A percentile compares a stretch with the other conserved stretches of the same genome.
Conservation (phyloP, 2,797 vertebrate genomes). For the Hozukius guyotensis region DNA sequence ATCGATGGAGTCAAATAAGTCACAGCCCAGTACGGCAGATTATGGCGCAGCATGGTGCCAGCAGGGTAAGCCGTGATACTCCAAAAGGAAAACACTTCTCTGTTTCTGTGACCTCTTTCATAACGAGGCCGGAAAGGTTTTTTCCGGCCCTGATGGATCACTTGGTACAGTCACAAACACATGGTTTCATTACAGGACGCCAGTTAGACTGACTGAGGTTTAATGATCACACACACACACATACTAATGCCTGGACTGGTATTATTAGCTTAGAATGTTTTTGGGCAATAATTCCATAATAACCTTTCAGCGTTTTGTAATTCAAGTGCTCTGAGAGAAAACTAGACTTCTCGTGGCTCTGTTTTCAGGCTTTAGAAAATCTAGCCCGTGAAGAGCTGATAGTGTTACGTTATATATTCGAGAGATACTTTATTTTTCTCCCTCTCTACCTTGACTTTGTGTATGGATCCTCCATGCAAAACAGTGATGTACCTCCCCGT, state of each 20-base stretch:
- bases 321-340: too few relatives aligned
- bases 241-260: not conserved
- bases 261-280: not conserved
- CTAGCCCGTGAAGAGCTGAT: too few relatives aligned
- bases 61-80: not conserved
- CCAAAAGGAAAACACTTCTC: not conserved
- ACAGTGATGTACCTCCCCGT: too few relatives aligned
- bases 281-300: not conserved
- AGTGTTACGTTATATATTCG: too few relatives aligned
- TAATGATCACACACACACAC: slow-evolving; percentile 2
- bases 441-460: too few relatives aligned
- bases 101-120: slow-evolving; percentile 14
- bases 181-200: slow-evolving; percentile 55
- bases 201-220: not conserved
- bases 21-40: slow-evolving; percentile 3
- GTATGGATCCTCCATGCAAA: too few relatives aligned
- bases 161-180: not conserved
- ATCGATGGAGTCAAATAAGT: slow-evolving; percentile 44
- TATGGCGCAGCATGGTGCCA: slow-evolving; percentile 8
- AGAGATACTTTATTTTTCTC: too few relatives aligned
- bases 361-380: too few relatives aligned
- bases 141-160: not conserved
- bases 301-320: too few relatives aligned
- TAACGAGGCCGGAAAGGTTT: not conserved
- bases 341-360: too few relatives aligned